A percentile compares a stretch with the other conserved stretches of the same genome.
phyloP scores from a whole-genome alignment of 2,797 vertebrate genomes.

The Phalanger gymnotis region DNA sequence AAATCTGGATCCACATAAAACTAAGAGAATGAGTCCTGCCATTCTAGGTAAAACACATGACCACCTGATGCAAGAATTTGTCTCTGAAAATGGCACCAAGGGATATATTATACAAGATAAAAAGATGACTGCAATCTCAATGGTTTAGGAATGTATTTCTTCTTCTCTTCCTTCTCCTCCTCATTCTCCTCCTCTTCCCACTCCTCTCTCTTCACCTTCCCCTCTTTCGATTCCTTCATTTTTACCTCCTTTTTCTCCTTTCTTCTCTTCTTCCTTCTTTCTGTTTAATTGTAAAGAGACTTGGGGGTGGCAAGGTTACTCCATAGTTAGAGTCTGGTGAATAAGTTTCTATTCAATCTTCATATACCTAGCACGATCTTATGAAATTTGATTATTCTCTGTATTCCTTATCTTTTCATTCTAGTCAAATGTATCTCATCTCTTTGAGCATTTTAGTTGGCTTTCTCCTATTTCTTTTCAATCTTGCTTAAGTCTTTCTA shows the following conservation, averaged over 20 bases:
- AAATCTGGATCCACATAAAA: not conserved
- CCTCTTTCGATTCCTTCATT: not conserved
- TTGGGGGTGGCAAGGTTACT: no score
- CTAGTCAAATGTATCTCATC: no score
- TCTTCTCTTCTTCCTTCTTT: no score
- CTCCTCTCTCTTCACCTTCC: not conserved
- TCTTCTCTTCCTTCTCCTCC: not conserved
- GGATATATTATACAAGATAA: not conserved
- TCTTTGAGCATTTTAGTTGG: no score
- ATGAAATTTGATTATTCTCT: no score
- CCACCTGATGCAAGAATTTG: not conserved
- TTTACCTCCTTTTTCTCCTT: no score
- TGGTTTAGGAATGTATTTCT: not conserved
- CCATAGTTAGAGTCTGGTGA: no score
- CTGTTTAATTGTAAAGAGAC: no score
- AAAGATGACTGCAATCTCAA: not conserved
- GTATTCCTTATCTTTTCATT: no score
- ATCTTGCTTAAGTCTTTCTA: constrained; percentile 1
- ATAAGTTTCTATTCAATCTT: no score
- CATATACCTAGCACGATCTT: no score
- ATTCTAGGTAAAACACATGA: not conserved
- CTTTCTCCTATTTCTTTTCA: not conserved
- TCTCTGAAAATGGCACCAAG: not conserved
- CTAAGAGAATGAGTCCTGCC: not conserved
- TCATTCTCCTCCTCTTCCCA: not conserved